Conservation (phyloP, 2,888 invertebrate genomes). For the Esperia sulphurella region DNA sequence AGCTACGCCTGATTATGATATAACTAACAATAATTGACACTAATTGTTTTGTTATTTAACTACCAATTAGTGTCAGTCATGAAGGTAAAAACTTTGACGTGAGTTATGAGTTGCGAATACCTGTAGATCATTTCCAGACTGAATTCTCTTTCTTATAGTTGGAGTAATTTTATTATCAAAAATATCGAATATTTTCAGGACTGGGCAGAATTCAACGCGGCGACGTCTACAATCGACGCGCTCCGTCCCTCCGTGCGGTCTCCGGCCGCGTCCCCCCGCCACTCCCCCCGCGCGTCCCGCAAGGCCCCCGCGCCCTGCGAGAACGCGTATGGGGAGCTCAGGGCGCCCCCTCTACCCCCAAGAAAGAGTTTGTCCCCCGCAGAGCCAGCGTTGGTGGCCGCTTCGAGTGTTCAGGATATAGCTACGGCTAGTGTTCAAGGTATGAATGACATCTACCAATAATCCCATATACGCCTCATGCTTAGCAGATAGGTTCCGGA, state of each 20-base stretch:
- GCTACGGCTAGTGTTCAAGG: constrained; percentile 48
- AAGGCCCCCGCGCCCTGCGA: constrained; percentile 42
- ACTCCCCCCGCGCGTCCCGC: constrained; percentile 58
- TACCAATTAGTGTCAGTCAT: too few species aligned
- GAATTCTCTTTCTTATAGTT: too few species aligned
- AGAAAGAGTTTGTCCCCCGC: constrained; percentile 77
- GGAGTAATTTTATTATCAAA: too few species aligned
- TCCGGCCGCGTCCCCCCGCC: constrained; percentile 78
- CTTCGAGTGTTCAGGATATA: constrained; percentile 66
- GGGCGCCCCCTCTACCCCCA: constrained; percentile 77
- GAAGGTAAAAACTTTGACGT: too few species aligned
- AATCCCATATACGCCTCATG: too few species aligned
- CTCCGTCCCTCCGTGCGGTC: constrained; percentile 71
- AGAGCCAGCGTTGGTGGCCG: constrained; percentile 48
- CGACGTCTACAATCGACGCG: constrained; percentile 80
- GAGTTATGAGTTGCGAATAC: too few species aligned
- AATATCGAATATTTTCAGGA: constrained; percentile 53
- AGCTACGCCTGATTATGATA: too few species aligned
- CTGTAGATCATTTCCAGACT: too few species aligned
- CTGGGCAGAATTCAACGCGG: constrained; percentile 82
- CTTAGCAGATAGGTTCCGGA: too few species aligned
- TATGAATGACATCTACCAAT: too few species aligned
- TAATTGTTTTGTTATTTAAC: too few species aligned
- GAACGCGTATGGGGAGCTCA: constrained; percentile 65
- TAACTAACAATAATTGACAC: too few species aligned